Evolutionary conservation across 2,797 vertebrate species (phyloP).

Genomic region (Dicrostonyx torquatus): DNA sequence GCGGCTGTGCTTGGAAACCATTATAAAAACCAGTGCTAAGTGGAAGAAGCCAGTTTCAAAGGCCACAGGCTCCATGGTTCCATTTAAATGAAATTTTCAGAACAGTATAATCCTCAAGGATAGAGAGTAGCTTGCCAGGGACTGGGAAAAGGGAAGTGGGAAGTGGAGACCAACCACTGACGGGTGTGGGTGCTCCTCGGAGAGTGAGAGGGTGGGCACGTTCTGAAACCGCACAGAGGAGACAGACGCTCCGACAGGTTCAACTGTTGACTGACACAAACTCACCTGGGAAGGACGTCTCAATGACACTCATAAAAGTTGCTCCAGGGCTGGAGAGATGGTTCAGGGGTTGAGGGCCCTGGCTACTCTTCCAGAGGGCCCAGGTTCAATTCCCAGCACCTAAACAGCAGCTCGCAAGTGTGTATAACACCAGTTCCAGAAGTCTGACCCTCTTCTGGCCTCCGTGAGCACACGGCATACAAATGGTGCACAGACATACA

Average conservation of each 20-base stretch:
- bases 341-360: neutral
- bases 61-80: neutral
- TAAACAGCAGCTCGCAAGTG: neutral
- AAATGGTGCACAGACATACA: neutral
- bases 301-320: neutral
- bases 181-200: neutral
- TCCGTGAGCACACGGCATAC: neutral
- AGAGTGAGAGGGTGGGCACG: neutral
- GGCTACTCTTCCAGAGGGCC: neutral
- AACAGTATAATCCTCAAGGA: neutral
- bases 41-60: neutral
- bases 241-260: fast-evolving
- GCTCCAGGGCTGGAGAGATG: neutral
- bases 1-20: neutral
- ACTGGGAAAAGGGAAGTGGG: neutral
- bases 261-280: no score
- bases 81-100: neutral
- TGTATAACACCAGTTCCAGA: neutral
- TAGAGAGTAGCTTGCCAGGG: neutral
- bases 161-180: neutral
- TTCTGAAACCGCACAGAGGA: neutral
- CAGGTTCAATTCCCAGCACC: neutral
- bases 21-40: neutral
- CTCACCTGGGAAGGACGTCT: neutral
- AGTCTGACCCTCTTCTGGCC: neutral